These are phyloP conservation scores for Helicoverpa zea DNA, from an alignment of 1,140 invertebrate species.

Conservation along the genomic window DNA sequence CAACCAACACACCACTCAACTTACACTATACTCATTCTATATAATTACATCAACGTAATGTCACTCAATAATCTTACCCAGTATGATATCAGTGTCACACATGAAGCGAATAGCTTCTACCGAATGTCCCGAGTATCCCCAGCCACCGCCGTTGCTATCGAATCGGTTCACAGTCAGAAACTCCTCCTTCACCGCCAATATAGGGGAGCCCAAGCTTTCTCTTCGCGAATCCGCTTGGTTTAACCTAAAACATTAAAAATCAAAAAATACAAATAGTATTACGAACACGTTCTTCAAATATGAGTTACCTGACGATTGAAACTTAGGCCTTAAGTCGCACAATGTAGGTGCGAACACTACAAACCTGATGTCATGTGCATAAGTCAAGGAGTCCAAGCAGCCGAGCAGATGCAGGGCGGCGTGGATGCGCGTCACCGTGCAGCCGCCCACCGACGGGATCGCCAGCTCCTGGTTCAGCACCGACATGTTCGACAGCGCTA, in stretches of 20 bases:
- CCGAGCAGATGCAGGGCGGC: conserved; percentile 96
- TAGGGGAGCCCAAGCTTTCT: conserved; percentile 67
- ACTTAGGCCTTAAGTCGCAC: too few relatives aligned
- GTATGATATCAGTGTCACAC: conserved; percentile 96
- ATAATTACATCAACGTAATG: neutral
- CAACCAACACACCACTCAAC: neutral
- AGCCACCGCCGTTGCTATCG: conserved; percentile 98
- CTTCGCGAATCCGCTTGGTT: conserved; percentile 71
- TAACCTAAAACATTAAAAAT: conserved; percentile 58
- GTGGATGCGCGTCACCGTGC: conserved; percentile 93
- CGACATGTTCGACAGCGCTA: conserved; percentile 79
- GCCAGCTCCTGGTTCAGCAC: conserved; percentile 93
- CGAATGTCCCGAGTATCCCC: conserved; percentile 98
- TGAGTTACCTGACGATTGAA: too few relatives aligned
- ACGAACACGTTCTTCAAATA: too few relatives aligned
- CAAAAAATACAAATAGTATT: too few relatives aligned
- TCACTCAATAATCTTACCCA: conserved; percentile 87
- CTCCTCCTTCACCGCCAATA: conserved; percentile 88
- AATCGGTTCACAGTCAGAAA: conserved; percentile 96
- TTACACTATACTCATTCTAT: neutral
- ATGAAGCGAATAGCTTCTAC: conserved; percentile 98
- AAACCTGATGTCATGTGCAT: conserved; percentile 91
- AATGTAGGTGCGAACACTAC: conserved; percentile 58
- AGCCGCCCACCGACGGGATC: conserved; percentile 91
- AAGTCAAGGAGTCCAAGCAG: conserved; percentile 95